Evolutionary conservation across 2,888 invertebrate species (phyloP), one percentile per base, ranked within the genome.

Genomic region (Andrena hattorfiana): DNA sequence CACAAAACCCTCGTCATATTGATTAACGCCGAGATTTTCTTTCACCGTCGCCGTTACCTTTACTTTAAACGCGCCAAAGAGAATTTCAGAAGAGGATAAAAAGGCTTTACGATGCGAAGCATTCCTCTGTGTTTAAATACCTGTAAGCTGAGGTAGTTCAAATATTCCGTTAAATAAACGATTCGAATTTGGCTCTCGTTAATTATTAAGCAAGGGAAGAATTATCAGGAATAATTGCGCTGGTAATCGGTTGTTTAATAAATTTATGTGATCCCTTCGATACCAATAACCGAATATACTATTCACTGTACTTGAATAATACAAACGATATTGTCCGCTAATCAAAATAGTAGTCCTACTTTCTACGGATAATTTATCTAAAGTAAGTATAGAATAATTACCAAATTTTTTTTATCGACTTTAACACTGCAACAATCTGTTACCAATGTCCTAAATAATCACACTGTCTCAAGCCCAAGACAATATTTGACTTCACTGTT

Each of bases 1-100:
- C 73, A n/a, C 62, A 32, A 64, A 71, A 85, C 72, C 30, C 59
- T 42, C 68, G 56, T 51, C 49, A 63, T 59, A 49, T 64, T 66
- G 72, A 70, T 81, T 78, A 72, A 78, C 69, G 75, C 78, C 49
- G 73, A 63, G 64, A 81, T 67, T 67, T 54, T 66, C 81, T 78
- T 63, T 84, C 48, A 60, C 32, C 72, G 23, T 68, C 51, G 49
- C 56, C 59, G 63, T 64, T 70, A 59, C 64, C 56, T 60, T 51
- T 56, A 64, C 59, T 66, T 77, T 54, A 70, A 56, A 49, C 54
- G 54, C 56, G 42, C 51, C 64, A 72, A 76, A 75, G 75, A 68
- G 68, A 26, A 75, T 69, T 64, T 59, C 35, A n/a, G 60, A 59
- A 69, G 79, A 32, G 51, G 35, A 51, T 56, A 6, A 80, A 73